These are phyloP conservation scores for Etheostoma perlongum DNA, from an alignment of 2,797 vertebrate species.

Conservation along the genomic window DNA sequence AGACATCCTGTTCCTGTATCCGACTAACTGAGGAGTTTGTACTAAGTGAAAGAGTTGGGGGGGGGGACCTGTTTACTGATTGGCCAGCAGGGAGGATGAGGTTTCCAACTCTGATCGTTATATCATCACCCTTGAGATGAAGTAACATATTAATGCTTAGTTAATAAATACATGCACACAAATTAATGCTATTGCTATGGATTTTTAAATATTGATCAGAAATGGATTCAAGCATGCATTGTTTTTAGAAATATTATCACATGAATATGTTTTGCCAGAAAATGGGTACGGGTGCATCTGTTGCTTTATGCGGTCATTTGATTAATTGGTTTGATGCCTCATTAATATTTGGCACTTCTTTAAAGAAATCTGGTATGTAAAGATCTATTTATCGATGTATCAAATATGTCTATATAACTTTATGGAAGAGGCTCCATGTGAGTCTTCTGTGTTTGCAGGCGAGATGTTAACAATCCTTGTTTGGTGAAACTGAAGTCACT, in stretches of 20 bases:
- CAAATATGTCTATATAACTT: background rate
- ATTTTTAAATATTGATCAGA: background rate
- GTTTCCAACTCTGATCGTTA: background rate
- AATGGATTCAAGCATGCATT: background rate
- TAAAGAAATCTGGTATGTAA: background rate
- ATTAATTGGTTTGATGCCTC: background rate
- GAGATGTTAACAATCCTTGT: background rate
- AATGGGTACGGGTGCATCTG: background rate
- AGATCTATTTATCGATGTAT: background rate
- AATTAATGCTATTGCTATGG: background rate
- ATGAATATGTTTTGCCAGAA: background rate
- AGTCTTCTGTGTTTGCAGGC: background rate
- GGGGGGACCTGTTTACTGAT: slow-evolving; percentile 13
- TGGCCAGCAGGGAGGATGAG: slow-evolving; percentile 17
- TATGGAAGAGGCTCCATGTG: background rate
- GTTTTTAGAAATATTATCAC: background rate
- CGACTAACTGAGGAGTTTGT: slow-evolving; percentile 31
- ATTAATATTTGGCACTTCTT: background rate
- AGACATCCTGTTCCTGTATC: slow-evolving; percentile 45
- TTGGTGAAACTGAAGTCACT: background rate
- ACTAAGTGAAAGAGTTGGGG: background rate
- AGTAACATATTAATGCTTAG: background rate
- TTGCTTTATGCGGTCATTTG: background rate
- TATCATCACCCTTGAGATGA: background rate
- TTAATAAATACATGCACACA: background rate